Evolutionary conservation across 2,888 invertebrate species (phyloP), one percentile per base, ranked within the genome.

Genomic region (Philaethria dido): DNA sequence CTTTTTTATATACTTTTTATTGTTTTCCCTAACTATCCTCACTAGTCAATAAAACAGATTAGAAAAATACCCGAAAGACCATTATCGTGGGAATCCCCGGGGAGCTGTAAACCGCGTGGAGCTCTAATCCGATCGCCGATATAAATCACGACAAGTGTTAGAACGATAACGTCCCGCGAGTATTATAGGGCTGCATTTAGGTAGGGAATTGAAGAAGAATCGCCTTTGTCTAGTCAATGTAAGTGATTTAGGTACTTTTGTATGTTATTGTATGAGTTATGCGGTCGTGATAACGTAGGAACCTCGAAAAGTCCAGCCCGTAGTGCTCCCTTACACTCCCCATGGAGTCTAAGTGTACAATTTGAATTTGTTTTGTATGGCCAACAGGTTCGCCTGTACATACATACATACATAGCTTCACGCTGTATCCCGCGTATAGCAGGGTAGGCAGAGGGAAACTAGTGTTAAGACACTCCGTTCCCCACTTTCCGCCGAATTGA

Each of bases 91-190:
- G 47, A 52, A 69, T 68, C 71, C 70, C 69, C 25, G 62, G 29
- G 66, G 67, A 62, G 66, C 61, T 67, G 52, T 68, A 62, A 67
- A 59, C 66, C 60, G 69, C 50, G 60, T 60, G 44, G n/a, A 57
- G 39, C 39, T 47, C 67, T 72, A 69, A 72, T 72, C 71, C 60
- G 54, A 72, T 71, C 71, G 71, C 22, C 42, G 57, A 76, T 74
- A 78, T 79, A 80, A 78, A 79, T 78, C 79, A 77, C 74, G 54
- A 66, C 22, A 42, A 65, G 68, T 69, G 68, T 65, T 59, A 44
- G 65, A 57, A 36, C 60, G 68, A 69, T 69, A 69, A 62, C 47
- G 68, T 69, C 68, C 62, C 68, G 55, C 50, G 60, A 18, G 59
- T 45, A 29, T 60, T 60, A 25, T 60, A 44, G 45, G 45, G 60